Base-by-base conservation (phyloP, 2,888 invertebrate genomes). In the Mesopsocus fuscifrons region DNA sequence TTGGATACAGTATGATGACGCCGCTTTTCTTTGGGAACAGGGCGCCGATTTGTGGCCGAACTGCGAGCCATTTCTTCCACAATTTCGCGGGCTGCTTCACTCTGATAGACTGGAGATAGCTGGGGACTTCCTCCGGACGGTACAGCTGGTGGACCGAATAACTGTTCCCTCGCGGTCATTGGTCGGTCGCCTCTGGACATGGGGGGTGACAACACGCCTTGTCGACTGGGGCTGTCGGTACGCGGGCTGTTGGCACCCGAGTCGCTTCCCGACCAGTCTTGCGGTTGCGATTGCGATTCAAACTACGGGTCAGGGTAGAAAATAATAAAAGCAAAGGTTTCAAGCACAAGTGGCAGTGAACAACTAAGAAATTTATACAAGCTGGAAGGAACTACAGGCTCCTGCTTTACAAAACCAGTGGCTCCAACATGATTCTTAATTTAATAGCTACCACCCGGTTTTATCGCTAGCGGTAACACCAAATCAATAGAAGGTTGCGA, bases 71-170 rank as follows among this genome's bases (percentile, higher is more conserved):
- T 77, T 62, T 85, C 84, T 48, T 78, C 81, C 49, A 85, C 81
- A 42, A 87, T 87, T 61, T 84, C 81, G 47, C 77, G 72, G 1
- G 87, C 85, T 2, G 85, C 83, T 58, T 84, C 84, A 55, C 84
- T 84, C 57, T 84, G 82, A 60, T 84, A 87, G 43, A 83, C 76
- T 0, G 83, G 82, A 18, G 81, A 82, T 49, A 82, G 57, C 52
- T 82, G 73, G 1, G 66, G 65, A n/a, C 65, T 59, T 26, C 6
- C 26, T 26, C 11, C 26, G 34, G 59, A 59, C 20, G 56, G 55
- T 18, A 52, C 48, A 6, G 34, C 38, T 23, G 47, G 21, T 6
- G 44, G n/a, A 41, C 57, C 58, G 48, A 57, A 59, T 42, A 58
- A 52, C 45, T 55, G 58, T 49, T 60, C 53, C 52, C 57, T 51